Base-by-base conservation (phyloP, 2,888 invertebrate species). In the Dusona sp. region DNA sequence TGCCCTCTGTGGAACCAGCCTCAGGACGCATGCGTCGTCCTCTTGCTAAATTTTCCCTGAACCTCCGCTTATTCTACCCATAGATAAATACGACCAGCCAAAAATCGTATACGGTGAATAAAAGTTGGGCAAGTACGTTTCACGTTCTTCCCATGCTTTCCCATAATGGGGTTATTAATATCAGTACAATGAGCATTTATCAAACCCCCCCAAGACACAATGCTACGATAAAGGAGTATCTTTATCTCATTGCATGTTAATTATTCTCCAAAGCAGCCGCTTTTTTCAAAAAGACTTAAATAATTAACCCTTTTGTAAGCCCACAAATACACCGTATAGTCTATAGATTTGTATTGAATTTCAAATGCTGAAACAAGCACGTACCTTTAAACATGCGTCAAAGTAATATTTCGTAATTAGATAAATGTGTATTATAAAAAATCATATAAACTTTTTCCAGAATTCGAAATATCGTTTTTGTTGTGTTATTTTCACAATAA, bases 21-120 rank as follows among this genome's bases (percentile, higher is more conserved):
- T 73, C 22, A 48, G 65, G 48, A 74, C 85, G 85, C 85, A 83
- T 85, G 85, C 82, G 82, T 83, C 79, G 42, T 33, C 64, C 61
- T 64, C 68, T 54, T 25, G 72, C 48, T 48, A 64, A 42, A 57
- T 22, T 70, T 25, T 57, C n/a, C 42, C 9, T 54, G 42, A 38
- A 48, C 33, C 65, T 25, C n/a, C 29, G 9, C 22, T 51, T 36
- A 38, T 73, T 13, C 51, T 72, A n/a, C 57, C 33, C 33, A 36
- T 51, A 54, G 48, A 29, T 68, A 68, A 68, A 25, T 61, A 61
- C 16, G 29, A 57, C 25, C 57, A 57, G 25, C 13, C 29, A 29
- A 61, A 61, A 61, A 61, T 61, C 25, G 4, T 61, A 29, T 4
- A 6, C 29, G 29, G 13, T 61, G 29, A 61, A 61, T 13, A 29